phyloP scores from a whole-genome alignment of 2,113 vertebrate species.

The Alexandromys fortis region DNA sequence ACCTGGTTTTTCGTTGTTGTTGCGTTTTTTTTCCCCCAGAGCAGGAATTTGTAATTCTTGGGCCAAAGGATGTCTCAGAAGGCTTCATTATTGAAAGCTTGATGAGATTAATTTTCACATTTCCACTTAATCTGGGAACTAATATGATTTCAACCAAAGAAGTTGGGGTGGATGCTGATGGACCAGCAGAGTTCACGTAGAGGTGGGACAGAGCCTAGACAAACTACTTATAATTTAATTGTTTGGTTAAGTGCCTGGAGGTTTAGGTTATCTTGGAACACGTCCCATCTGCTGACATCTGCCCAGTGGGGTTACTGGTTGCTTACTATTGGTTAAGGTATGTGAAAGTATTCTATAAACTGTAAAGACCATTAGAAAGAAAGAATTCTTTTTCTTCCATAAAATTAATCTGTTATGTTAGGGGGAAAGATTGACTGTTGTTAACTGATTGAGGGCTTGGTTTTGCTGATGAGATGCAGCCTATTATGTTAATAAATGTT shows the following conservation, averaged over 20 bases:
- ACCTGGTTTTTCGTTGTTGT: background rate
- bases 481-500: background rate
- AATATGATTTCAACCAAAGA: background rate
- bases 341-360: background rate
- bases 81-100: background rate
- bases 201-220: background rate
- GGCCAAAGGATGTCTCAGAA: background rate
- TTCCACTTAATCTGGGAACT: background rate
- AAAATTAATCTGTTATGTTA: background rate
- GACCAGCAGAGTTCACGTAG: background rate
- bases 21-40: background rate
- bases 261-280: background rate
- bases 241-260: background rate
- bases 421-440: background rate
- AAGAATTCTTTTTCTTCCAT: background rate
- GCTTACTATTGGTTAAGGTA: background rate
- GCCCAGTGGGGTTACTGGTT: background rate
- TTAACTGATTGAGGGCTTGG: background rate
- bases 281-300: background rate
- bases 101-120: background rate
- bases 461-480: background rate
- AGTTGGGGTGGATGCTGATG: background rate
- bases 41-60: background rate
- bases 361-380: background rate
- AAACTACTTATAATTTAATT: accelerated